Evolutionary conservation across 2,888 invertebrate species (phyloP).

Genomic region (Athalia circularis): DNA sequence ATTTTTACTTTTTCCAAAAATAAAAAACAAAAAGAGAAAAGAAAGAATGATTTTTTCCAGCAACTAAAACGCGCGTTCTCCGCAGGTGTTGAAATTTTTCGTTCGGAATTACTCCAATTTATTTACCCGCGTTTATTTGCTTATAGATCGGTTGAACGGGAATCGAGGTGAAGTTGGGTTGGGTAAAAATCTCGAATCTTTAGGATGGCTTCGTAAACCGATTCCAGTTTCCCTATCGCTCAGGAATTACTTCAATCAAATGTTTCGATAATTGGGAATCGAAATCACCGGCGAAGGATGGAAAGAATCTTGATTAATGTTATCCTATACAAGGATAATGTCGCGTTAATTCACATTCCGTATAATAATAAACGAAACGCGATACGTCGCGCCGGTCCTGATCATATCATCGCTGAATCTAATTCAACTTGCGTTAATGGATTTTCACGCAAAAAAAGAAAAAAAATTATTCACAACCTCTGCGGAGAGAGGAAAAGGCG

Average conservation of each 20-base stretch:
- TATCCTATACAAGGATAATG: no score
- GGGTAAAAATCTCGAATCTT: slow-evolving; percentile 35
- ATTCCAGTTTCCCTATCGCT: slow-evolving; percentile 25
- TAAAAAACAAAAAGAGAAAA: not conserved
- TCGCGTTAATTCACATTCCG: no score
- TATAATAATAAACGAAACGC: no score
- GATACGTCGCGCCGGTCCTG: no score
- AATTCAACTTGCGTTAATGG: slow-evolving; percentile 27
- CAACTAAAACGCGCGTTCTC: not conserved
- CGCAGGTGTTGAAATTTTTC: not conserved
- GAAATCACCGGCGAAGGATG: no score
- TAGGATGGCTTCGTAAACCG: slow-evolving; percentile 38
- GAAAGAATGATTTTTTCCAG: not conserved
- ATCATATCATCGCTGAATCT: not conserved
- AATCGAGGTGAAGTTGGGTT: not conserved
- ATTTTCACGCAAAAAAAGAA: slow-evolving; percentile 16
- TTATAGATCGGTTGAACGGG: not conserved
- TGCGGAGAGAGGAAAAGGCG: no score
- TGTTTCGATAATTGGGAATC: slow-evolving; percentile 36
- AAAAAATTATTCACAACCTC: no score
- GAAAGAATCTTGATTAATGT: no score
- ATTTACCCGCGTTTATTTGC: not conserved
- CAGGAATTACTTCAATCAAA: slow-evolving; percentile 37
- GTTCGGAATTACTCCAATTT: slow-evolving; percentile 33
- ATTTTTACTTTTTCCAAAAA: no score